Evolutionary conservation across 2,888 invertebrate genomes (phyloP), one percentile per base, ranked within the genome.

Genomic region (Agrotis clavis): DNA sequence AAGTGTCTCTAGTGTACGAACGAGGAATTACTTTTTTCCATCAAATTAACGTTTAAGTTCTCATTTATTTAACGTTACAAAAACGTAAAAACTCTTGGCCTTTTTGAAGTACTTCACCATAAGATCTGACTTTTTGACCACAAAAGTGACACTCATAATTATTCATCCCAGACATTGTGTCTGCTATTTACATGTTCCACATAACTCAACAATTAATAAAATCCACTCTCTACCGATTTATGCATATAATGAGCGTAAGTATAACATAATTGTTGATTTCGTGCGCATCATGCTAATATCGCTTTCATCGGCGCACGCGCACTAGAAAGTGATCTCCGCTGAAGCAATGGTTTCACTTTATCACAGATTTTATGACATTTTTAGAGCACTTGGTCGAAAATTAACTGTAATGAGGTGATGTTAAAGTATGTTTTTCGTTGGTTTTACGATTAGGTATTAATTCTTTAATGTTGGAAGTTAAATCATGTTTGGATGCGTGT

Each of bases 291-390:
- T 86, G 83, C 77, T 81, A 87, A 88, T 85, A 74, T 86, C 86
- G 83, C 88, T 91, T 90, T 90, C 90, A 83, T 87, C 77, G 56
- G 72, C 74, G 84, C 87, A 80, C 85, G 80, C 75, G 81, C 67
- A 30, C 21, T 89, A 90, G 92, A 92, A 91, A 92, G 91, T 88
- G 81, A 82, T 78, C 81, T 85, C 78, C 74, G 77, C 67, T 63
- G 67, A 75, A 79, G 63, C 66, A 70, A 79, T 82, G 74, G 83
- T 89, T 88, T 88, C 89, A 83, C 89, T 85, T 81, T 67, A 80
- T 61, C 59, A 66, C 64, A 72, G 77, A 64, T 79, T 73, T 72
- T 71, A 85, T 73, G 72, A 73, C 62, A 77, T 71, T 69, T 74
- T 63, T 48, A 45, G 51, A 59, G 13, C 13, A 56, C 59, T 71